Conservation (phyloP, 2,113 vertebrate genomes). For the Alaudala cheleensis region DNA sequence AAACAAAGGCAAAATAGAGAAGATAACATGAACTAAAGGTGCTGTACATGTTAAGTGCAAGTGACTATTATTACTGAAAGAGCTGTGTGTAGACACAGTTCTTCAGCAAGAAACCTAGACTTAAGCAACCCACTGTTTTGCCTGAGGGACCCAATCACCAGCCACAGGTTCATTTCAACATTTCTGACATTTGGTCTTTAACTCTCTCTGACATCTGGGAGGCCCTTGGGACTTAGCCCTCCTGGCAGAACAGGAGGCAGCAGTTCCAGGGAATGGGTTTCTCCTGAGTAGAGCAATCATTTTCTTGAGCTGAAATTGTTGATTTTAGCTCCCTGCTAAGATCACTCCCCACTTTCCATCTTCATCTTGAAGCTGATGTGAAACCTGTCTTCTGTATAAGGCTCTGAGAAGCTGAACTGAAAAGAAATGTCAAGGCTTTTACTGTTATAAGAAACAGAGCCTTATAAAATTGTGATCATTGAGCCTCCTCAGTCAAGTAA, state of each 20-base stretch:
- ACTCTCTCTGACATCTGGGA: background rate
- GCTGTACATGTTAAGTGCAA: background rate
- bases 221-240: background rate
- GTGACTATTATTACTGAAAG: background rate
- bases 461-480: background rate
- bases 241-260: background rate
- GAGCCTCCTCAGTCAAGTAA: background rate
- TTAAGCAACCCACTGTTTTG: background rate
- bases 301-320: background rate
- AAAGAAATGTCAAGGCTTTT: constrained; percentile 7
- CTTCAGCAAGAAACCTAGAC: background rate
- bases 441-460: background rate
- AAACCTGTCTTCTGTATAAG: background rate
- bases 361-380: background rate
- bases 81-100: background rate
- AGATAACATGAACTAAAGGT: background rate
- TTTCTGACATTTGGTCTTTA: constrained; percentile 21
- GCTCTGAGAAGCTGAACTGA: background rate
- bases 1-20: background rate
- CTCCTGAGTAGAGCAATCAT: background rate
- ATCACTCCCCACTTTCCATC: background rate
- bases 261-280: background rate
- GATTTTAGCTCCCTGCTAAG: background rate
- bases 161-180: background rate
- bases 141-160: background rate